These are phyloP conservation scores for Loris lydekkerianus DNA, from an alignment of 2,797 vertebrate species.

Conservation along the genomic window DNA sequence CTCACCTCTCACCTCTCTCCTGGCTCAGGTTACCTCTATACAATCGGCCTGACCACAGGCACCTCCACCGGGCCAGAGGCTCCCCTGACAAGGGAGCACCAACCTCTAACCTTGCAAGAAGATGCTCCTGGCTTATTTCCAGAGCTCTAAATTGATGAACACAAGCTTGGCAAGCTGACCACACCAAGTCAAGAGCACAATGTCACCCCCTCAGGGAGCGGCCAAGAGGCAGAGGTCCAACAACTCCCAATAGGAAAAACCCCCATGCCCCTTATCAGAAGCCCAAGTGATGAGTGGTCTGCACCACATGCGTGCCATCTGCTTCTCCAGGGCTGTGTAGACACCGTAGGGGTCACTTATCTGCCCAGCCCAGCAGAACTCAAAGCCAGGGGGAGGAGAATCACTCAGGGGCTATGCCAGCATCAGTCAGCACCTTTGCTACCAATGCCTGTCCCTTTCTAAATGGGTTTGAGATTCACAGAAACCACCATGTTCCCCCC, in stretches of 20 bases:
- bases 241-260: background rate
- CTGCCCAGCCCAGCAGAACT: background rate
- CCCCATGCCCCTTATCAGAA: background rate
- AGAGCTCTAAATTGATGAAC: background rate
- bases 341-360: fast-evolving
- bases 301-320: fast-evolving
- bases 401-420: no score
- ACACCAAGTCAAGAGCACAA: background rate
- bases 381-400: background rate
- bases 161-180: background rate
- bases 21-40: background rate
- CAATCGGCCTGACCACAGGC: background rate
- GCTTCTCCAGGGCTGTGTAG: background rate
- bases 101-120: background rate
- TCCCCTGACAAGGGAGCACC: background rate
- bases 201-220: fast-evolving
- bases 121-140: background rate
- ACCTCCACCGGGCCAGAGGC: background rate
- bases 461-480: background rate
- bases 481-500: background rate
- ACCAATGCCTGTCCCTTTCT: background rate
- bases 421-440: background rate
- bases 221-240: background rate
- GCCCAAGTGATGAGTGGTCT: background rate
- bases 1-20: background rate